Conservation (phyloP, 2,797 vertebrate species). For the Pseudotriccus pelzelni region DNA sequence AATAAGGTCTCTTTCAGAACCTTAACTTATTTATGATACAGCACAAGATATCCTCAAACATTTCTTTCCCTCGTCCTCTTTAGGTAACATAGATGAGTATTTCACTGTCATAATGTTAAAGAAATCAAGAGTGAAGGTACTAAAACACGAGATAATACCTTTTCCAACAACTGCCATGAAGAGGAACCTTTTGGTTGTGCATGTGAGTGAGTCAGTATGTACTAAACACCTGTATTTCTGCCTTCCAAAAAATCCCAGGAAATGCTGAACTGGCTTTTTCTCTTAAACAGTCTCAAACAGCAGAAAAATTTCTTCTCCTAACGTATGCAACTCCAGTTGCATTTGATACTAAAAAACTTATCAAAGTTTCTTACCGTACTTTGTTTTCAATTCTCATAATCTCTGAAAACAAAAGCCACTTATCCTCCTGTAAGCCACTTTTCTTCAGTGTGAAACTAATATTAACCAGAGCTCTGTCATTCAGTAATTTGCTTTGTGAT, state of each 20-base stretch:
- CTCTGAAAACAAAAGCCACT: not conserved
- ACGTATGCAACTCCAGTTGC: not conserved
- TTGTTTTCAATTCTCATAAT: not conserved
- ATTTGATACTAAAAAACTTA: not conserved
- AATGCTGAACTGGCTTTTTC: not conserved
- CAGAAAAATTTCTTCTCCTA: not conserved
- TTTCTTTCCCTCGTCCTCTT: not conserved
- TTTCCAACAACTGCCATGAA: slow-evolving; percentile 90
- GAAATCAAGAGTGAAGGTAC: slow-evolving; percentile 86
- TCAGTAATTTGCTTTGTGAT: not conserved
- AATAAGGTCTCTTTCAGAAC: not conserved
- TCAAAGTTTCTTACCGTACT: not conserved
- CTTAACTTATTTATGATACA: not conserved
- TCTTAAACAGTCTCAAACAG: not conserved
- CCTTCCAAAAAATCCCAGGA: not conserved
- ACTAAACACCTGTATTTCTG: not conserved
- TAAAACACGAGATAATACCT: slow-evolving; percentile 83
- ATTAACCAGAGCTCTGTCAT: not conserved
- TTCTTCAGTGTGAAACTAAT: not conserved
- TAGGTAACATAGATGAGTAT: slow-evolving; percentile 87
- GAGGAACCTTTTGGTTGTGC: slow-evolving; percentile 91
- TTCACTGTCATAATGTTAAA: slow-evolving; percentile 93
- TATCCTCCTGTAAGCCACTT: not conserved
- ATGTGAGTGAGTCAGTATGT: slow-evolving; percentile 76
- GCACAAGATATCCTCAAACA: not conserved